phyloP scores from a whole-genome alignment of 2,797 vertebrate species.

The Sarcophilus harrisii region DNA sequence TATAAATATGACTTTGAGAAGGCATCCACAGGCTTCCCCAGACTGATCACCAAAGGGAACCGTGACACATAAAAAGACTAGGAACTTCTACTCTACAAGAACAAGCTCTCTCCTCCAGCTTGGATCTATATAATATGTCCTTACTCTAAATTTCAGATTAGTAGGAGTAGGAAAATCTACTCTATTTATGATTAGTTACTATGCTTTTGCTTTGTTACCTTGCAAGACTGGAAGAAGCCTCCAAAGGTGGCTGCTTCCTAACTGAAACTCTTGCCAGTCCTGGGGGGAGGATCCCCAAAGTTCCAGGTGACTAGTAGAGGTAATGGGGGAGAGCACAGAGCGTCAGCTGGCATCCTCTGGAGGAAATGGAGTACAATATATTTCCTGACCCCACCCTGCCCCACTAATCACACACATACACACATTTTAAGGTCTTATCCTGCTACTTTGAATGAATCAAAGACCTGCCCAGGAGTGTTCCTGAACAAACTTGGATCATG shows the following conservation, averaged over 20 bases:
- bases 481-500: not conserved
- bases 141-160: not conserved
- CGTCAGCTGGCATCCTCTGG: not conserved
- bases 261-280: not conserved
- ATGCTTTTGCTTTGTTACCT: not conserved
- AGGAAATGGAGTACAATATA: not conserved
- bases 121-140: not conserved
- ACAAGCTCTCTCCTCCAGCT: not conserved
- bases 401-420: not conserved
- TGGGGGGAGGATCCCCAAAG: not conserved
- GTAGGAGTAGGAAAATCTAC: not conserved
- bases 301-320: not conserved
- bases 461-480: not conserved
- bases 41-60: not conserved
- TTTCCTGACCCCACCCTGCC: not conserved
- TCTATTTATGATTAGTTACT: not conserved
- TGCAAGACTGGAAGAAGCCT: not conserved
- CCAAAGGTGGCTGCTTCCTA: not conserved
- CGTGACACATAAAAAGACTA: not conserved
- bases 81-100: not conserved
- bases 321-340: not conserved
- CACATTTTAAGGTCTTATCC: not conserved
- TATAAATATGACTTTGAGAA: not conserved
- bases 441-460: not conserved
- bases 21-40: not conserved